These are phyloP conservation scores for Threskiornis aethiopicus DNA, from an alignment of 2,797 vertebrate genomes.

Conservation along the genomic window DNA sequence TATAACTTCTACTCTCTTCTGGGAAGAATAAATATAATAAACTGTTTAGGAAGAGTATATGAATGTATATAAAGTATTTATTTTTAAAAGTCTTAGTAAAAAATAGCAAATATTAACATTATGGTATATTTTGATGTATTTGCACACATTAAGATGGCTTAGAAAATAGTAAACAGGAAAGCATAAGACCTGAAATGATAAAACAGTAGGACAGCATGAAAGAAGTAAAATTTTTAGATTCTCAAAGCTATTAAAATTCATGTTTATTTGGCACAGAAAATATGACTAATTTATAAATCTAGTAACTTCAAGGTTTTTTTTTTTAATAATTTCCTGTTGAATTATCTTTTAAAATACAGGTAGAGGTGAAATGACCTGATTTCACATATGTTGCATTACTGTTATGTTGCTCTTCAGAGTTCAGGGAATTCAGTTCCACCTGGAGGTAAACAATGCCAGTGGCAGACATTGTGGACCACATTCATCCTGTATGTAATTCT, in stretches of 20 bases:
- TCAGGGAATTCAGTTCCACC: slow-evolving; percentile 49
- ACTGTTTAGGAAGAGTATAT: background rate
- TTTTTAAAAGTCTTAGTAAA: background rate
- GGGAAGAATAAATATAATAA: background rate
- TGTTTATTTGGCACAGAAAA: background rate
- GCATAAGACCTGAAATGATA: background rate
- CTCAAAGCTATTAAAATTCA: background rate
- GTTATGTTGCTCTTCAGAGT: background rate
- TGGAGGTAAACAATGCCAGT: slow-evolving; percentile 37
- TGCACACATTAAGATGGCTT: background rate
- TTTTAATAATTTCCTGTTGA: background rate
- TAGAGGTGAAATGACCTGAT: slow-evolving; percentile 13
- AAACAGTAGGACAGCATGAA: background rate
- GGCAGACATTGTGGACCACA: background rate
- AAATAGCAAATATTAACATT: background rate
- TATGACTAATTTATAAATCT: background rate
- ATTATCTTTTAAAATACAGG: background rate
- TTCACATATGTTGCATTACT: background rate
- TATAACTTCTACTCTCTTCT: background rate
- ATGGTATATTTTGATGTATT: background rate
- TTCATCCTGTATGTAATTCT: background rate
- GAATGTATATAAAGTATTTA: background rate
- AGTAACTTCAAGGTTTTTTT: background rate
- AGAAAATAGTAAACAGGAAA: background rate
- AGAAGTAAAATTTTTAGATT: background rate